Evolutionary conservation across 1,140 invertebrate species (phyloP).

Genomic region (Neuroterus valhalla): DNA sequence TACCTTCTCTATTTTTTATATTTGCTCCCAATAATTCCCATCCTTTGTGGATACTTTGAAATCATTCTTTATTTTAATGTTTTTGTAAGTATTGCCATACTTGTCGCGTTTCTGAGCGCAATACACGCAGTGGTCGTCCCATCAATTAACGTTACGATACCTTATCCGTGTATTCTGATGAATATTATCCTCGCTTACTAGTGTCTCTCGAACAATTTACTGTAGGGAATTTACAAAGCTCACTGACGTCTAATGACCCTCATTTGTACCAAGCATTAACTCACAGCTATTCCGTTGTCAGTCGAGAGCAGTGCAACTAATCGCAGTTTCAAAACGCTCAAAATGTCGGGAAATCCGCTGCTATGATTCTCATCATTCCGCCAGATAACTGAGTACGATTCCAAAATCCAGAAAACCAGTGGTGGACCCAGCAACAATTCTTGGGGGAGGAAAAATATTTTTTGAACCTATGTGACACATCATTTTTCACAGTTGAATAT

Average conservation of each 20-base stretch:
- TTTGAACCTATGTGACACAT: too few species aligned
- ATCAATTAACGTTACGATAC: constrained; percentile 9
- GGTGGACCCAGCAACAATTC: too few species aligned
- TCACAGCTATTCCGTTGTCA: constrained; percentile 30
- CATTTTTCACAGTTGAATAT: too few species aligned
- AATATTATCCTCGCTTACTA: constrained; percentile 20
- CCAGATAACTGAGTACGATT: not conserved
- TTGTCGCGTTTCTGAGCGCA: not conserved
- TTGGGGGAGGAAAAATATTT: too few species aligned
- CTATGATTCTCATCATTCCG: constrained; percentile 35
- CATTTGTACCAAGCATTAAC: constrained; percentile 47
- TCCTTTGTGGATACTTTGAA: too few species aligned
- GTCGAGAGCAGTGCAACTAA: constrained; percentile 31
- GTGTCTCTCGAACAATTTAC: constrained; percentile 1
- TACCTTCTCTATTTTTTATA: too few species aligned
- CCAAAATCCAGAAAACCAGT: too few species aligned
- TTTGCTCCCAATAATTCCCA: too few species aligned
- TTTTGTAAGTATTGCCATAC: too few species aligned
- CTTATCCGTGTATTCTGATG: constrained; percentile 4
- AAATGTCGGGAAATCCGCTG: constrained; percentile 6
- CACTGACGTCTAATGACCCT: constrained; percentile 42
- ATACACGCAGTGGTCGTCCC: not conserved
- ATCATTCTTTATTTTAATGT: too few species aligned
- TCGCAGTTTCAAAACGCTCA: constrained; percentile 26
- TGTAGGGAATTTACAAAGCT: constrained; percentile 37